Percentiles rank a stretch among this genome's conserved stretches.
Conservation (phyloP, 1,140 invertebrate genomes). For the Drosophila baimaii region DNA sequence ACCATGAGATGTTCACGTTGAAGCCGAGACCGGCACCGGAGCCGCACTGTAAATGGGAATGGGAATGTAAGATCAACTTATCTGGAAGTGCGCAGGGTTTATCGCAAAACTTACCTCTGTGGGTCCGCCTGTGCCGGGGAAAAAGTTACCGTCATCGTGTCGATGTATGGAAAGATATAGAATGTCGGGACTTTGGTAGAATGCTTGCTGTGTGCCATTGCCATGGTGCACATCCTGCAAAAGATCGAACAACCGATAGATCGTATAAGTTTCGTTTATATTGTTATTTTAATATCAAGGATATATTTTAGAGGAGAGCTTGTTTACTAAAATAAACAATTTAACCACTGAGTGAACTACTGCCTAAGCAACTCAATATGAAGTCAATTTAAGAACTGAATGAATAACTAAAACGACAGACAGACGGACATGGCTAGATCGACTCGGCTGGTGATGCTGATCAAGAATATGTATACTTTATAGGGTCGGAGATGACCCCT, state of each 20-base stretch:
- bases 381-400: not conserved
- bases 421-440: too few relatives aligned
- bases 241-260: not conserved
- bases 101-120: slow-evolving; percentile 87
- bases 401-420: not conserved
- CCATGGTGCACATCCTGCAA: slow-evolving; percentile 98
- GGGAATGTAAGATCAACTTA: not conserved
- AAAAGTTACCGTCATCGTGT: slow-evolving; percentile 99
- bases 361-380: not conserved
- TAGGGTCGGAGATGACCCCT: too few relatives aligned
- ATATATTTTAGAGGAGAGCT: not conserved
- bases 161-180: slow-evolving; percentile 99
- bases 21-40: slow-evolving; percentile 95
- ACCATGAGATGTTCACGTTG: slow-evolving; percentile 99
- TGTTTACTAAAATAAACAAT: not conserved
- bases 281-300: not conserved
- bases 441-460: too few relatives aligned
- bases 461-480: too few relatives aligned
- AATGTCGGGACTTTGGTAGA: slow-evolving; percentile 97
- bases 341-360: not conserved
- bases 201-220: slow-evolving; percentile 99
- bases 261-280: not conserved
- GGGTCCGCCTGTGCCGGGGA: slow-evolving; percentile 97
- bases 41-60: slow-evolving; percentile 88
- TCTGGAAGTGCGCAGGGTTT: not conserved